Conservation (phyloP, 2,888 invertebrate genomes). For the Eremobia ochroleuca region DNA sequence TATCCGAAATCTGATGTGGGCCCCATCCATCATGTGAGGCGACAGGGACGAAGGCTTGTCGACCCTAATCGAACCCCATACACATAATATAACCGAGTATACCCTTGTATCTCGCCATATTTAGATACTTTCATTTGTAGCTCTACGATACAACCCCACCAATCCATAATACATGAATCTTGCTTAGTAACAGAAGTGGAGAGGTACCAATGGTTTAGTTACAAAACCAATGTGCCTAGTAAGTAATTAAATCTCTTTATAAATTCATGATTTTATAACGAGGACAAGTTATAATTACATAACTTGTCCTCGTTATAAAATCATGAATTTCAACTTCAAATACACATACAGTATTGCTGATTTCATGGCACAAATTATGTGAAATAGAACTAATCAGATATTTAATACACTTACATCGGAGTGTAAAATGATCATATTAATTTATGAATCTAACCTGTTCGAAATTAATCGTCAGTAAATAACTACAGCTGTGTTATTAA, state of each 20-base stretch:
- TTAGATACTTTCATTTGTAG: conserved; percentile 70
- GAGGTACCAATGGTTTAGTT: conserved; percentile 34
- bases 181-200: conserved; percentile 18
- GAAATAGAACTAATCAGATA: background rate
- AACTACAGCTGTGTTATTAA: conserved; percentile 54
- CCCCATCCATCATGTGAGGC: conserved; percentile 86
- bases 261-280: too few species aligned
- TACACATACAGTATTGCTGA: background rate
- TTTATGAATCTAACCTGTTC: conserved; percentile 38
- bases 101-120: conserved; percentile 65
- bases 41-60: conserved; percentile 88
- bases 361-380: background rate
- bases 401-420: conserved; percentile 7
- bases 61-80: conserved; percentile 88
- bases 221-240: conserved; percentile 17
- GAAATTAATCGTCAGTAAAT: conserved; percentile 45
- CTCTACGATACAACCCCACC: conserved; percentile 38
- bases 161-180: conserved; percentile 60
- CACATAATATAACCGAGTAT: conserved; percentile 75
- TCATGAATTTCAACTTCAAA: conserved; percentile 8
- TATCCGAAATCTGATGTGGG: conserved; percentile 87
- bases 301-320: conserved; percentile 12
- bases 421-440: conserved; percentile 18
- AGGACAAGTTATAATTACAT: too few species aligned
- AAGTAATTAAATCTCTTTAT: conserved; percentile 19